Conservation (phyloP, 2,797 vertebrate genomes). For the Rallus crepitans region DNA sequence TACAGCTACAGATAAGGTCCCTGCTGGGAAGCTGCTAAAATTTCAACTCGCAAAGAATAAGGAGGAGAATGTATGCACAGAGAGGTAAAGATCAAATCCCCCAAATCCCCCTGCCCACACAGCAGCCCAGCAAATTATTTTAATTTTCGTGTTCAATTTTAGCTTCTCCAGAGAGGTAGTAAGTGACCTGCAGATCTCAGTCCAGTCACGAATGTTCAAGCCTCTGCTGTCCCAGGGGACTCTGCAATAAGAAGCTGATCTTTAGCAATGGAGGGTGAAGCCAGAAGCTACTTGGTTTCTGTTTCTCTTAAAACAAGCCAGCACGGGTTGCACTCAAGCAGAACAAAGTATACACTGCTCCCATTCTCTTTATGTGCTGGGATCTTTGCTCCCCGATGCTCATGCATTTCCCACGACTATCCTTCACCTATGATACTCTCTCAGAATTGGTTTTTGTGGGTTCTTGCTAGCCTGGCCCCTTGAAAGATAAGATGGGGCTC, state of each 20-base stretch:
- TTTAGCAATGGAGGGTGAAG: background rate
- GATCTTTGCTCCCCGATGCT: background rate
- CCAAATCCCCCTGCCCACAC: background rate
- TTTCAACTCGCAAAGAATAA: background rate
- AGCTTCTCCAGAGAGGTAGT: background rate
- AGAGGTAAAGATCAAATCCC: background rate
- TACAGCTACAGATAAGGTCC: background rate
- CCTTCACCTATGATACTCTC: background rate
- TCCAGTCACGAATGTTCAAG: accelerated
- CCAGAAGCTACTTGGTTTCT: background rate
- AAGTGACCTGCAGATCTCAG: background rate
- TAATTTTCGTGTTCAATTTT: background rate
- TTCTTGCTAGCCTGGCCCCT: background rate
- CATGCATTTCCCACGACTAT: accelerated
- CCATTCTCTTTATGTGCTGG: accelerated
- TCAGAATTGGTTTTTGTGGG: background rate
- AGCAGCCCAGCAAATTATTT: background rate
- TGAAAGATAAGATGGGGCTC: accelerated
- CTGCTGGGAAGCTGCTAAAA: background rate
- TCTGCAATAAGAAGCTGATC: background rate
- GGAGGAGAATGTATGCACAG: background rate
- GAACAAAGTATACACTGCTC: background rate
- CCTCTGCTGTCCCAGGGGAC: background rate
- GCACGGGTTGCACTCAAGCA: background rate
- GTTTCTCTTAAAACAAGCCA: background rate